Conservation (phyloP, 2,113 vertebrate genomes). For the Forbesichthys agassizii region DNA sequence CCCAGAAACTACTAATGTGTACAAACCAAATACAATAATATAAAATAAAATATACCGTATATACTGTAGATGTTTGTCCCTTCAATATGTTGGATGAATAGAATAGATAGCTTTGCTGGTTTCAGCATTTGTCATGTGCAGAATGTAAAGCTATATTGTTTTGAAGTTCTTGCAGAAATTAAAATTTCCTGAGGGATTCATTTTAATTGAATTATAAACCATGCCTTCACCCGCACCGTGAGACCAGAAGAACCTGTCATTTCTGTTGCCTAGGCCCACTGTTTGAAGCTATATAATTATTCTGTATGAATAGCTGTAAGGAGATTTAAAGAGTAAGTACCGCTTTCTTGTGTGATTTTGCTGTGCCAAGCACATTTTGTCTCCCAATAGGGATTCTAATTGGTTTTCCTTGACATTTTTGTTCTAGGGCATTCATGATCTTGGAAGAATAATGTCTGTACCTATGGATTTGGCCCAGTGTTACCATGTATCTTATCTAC, state of each 20-base stretch:
- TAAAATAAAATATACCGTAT: too few relatives aligned
- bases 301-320: conserved; percentile 16
- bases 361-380: background rate
- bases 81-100: too few relatives aligned
- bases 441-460: background rate
- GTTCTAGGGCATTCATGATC: background rate
- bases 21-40: too few relatives aligned
- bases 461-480: background rate
- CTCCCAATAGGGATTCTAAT: background rate
- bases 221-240: background rate
- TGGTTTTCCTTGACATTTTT: background rate
- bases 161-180: conserved; percentile 22
- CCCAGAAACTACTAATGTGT: too few relatives aligned
- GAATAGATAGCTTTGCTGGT: too few relatives aligned
- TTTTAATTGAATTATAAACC: conserved; percentile 72
- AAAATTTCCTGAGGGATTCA: conserved; percentile 56
- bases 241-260: conserved; percentile 39
- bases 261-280: conserved; percentile 59
- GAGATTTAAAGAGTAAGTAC: conserved; percentile 10
- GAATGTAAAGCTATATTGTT: background rate
- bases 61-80: too few relatives aligned
- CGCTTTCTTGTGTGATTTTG: background rate
- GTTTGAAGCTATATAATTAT: background rate
- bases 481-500: background rate
- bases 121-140: background rate